Base-by-base conservation (phyloP, 2,797 vertebrate genomes). In the Alectoris magna region DNA sequence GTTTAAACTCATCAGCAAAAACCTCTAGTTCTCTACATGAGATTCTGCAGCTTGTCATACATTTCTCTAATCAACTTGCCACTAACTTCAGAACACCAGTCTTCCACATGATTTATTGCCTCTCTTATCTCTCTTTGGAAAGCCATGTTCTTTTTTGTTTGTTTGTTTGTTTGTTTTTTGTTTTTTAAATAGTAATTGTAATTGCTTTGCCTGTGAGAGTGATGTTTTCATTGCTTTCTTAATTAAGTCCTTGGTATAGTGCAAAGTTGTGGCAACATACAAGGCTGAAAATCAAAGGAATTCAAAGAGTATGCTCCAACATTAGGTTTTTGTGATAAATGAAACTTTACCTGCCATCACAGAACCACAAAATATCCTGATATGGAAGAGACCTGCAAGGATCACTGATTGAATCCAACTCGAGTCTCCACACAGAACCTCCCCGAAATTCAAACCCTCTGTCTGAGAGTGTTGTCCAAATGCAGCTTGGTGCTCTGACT, bases 181-280 rank as follows among this genome's bases (percentile, higher is more conserved):
- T 34, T 27, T 51, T 27, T 9, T 9, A 6, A 17, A 51, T 68
- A 84, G 55, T 91, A 44, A 56, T 0, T 3, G 29, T 26, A 36
- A 72, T 59, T 71, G 6, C 71, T 90, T 91, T 76, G 39, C 51
- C 74, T 93, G 82, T 91, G 83, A 81, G 63, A 84, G 73, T 53
- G 8, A 70, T 76, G 7, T 59, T 93, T 88, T 44, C 0, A 0
- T 34, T 75, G 4, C n/a, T 88, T 44, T 85, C 10, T 60, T 73
- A 59, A 68, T 66, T 10, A 56, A 21, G 6, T 60, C 9, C 49
- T 29, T 91, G 76, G 53, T 75, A 59, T 1, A 84, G 18, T 70
- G 59, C 34, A 78, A 78, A 63, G 22, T 56, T 13, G 29, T 51
- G 8, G 73, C 59, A 53, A 36, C 49, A 18, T n/a, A 43, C 17